Evolutionary conservation across 2,113 vertebrate genomes (phyloP).

Genomic region (Paradisaea rubra): DNA sequence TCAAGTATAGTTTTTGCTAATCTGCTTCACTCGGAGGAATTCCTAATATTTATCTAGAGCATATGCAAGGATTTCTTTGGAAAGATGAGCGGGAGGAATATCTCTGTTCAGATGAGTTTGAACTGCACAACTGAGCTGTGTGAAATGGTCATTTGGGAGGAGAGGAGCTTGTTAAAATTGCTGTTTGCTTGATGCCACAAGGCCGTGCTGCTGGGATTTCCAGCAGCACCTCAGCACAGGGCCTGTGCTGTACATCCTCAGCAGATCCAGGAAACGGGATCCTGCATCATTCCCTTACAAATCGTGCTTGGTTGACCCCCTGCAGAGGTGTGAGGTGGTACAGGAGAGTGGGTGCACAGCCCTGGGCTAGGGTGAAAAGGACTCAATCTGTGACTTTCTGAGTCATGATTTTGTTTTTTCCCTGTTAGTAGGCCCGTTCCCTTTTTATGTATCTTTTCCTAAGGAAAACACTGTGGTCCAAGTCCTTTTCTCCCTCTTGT

Average conservation of each 20-base stretch:
- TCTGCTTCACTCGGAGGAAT: slow-evolving; percentile 8
- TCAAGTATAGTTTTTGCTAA: neutral
- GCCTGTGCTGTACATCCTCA: neutral
- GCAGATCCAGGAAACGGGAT: neutral
- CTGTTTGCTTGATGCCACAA: neutral
- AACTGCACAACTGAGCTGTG: neutral
- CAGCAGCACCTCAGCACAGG: neutral
- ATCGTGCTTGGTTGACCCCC: neutral
- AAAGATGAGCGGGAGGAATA: neutral
- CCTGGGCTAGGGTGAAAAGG: neutral
- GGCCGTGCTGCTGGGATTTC: neutral
- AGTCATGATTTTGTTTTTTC: neutral
- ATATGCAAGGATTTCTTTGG: neutral
- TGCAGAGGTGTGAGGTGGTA: neutral
- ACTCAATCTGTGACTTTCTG: neutral
- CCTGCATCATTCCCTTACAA: neutral
- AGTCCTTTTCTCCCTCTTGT: neutral
- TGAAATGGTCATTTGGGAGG: neutral
- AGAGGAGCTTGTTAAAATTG: neutral
- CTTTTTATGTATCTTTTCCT: neutral
- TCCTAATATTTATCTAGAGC: neutral
- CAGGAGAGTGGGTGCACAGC: neutral
- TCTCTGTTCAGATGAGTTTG: neutral
- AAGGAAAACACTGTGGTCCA: neutral
- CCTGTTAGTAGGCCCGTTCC: neutral